Evolutionary conservation across 2,113 vertebrate genomes (phyloP), one percentile per base, ranked within the genome.

Genomic region (Scytalopus superciliaris): DNA sequence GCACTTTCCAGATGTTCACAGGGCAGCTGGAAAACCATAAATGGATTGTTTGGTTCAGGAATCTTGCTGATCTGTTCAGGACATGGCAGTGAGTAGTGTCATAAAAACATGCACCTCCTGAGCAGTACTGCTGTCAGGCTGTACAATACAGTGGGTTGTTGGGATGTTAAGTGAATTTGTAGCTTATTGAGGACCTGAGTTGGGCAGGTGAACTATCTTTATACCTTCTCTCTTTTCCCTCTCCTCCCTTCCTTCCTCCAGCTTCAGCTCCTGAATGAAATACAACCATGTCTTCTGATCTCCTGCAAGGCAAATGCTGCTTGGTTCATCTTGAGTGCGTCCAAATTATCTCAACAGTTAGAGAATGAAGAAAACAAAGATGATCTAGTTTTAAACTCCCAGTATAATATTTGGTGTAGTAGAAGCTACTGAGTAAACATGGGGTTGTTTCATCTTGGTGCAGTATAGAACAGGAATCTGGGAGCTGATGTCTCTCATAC

Each of bases 1-100:
- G 76, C 79, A 22, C 89, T 97, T 97, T 94, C 96, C 97, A 97
- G 97, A 97, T 96, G 97, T 97, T 96, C 92, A 72, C 79, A 22
- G 93, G 55, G 96, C 96, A 96, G 76, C 96, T 97, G 94, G 84
- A 93, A 90, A 91, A 75, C 96, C 96, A 44, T 96, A 91, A 93
- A 96, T 95, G 97, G 97, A 86, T 85, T 81, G 76, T 87, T 94
- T 93, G 49, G 7, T 66, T 66, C 63, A 86, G 89, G 74, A 90
- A 53, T 90, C n/a, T 73, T 69, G 67, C 87, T 96, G 44, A 57
- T 56, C 39, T 93, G 1, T 53, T 66, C 4, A 24, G 76, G 60
- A 66, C 44, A 14, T 10, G 28, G 45, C 73, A 14, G 56, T 25
- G 76, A 84, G 50, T 37, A 63, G 57, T 73, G 50, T 37, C 19